Evolutionary conservation across 2,797 vertebrate species (phyloP).

Genomic region (Amphiprion clarkii): DNA sequence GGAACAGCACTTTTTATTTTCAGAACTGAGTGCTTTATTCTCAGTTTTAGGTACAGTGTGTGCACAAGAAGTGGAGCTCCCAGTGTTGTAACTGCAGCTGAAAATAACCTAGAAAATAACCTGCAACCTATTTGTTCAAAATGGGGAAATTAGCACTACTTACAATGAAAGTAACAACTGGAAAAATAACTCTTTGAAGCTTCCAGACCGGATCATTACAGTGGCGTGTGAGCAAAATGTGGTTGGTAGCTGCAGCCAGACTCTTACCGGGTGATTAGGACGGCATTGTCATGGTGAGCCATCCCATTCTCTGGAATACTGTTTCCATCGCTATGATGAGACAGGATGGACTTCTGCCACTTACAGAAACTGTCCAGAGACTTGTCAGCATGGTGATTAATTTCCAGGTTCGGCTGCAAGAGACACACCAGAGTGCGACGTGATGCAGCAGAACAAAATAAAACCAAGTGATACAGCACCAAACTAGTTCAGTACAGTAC

Average conservation of each 20-base stretch:
- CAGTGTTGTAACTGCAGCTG: conserved; percentile 5
- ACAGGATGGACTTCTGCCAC: conserved; percentile 99
- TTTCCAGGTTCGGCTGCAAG: conserved; percentile 98
- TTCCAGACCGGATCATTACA: neutral
- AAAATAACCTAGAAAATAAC: conserved; percentile 29
- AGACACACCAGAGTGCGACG: conserved; percentile 69
- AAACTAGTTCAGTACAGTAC: neutral
- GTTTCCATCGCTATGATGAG: conserved; percentile 97
- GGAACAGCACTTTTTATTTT: conserved; percentile 56
- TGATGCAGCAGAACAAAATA: neutral
- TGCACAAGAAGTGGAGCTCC: conserved; percentile 18
- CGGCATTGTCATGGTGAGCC: conserved; percentile 99
- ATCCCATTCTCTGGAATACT: conserved; percentile 99
- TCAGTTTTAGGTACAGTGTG: conserved; percentile 24
- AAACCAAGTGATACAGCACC: conserved; percentile 1
- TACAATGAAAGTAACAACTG: conserved; percentile 17
- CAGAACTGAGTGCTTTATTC: conserved; percentile 39
- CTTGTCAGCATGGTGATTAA: conserved; percentile 99
- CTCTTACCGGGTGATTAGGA: conserved; percentile 98
- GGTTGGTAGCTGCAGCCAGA: neutral
- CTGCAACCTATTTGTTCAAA: conserved; percentile 52
- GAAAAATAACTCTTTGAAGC: conserved; percentile 10
- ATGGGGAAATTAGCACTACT: conserved; percentile 33
- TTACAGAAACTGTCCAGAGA: conserved; percentile 99
- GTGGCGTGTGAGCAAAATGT: conserved; percentile 5